Evolutionary conservation across 2,797 vertebrate species (phyloP).

Genomic region (Thamnophis elegans): DNA sequence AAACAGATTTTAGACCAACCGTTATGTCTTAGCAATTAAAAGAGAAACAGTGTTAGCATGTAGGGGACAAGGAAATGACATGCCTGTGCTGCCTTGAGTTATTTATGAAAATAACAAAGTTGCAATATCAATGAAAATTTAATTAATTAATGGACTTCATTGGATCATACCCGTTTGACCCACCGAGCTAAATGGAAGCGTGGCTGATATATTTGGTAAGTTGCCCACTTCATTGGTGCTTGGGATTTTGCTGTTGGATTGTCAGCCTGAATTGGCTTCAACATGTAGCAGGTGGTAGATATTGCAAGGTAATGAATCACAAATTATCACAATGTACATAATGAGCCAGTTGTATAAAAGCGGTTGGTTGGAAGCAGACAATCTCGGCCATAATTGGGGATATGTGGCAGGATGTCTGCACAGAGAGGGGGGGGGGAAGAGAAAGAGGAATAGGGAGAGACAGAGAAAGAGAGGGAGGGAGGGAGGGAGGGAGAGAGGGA

Average conservation of each 20-base stretch:
- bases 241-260: background rate
- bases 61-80: background rate
- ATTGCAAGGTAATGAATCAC: background rate
- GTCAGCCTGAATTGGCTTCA: background rate
- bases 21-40: background rate
- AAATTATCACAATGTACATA: background rate
- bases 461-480: no score
- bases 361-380: background rate
- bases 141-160: background rate
- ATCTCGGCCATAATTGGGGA: background rate
- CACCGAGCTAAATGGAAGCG: background rate
- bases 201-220: background rate
- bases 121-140: background rate
- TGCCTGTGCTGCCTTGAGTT: background rate
- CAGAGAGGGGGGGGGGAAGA: accelerated
- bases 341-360: background rate
- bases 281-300: background rate
- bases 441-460: background rate
- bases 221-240: background rate
- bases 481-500: no score
- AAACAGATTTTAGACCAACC: background rate
- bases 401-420: background rate
- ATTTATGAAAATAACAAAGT: background rate
- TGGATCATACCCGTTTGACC: background rate
- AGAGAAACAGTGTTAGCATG: background rate